Percentiles rank a stretch among this genome's conserved stretches.
Conservation (phyloP, 2,113 vertebrate genomes). For the Aepyceros melampus region DNA sequence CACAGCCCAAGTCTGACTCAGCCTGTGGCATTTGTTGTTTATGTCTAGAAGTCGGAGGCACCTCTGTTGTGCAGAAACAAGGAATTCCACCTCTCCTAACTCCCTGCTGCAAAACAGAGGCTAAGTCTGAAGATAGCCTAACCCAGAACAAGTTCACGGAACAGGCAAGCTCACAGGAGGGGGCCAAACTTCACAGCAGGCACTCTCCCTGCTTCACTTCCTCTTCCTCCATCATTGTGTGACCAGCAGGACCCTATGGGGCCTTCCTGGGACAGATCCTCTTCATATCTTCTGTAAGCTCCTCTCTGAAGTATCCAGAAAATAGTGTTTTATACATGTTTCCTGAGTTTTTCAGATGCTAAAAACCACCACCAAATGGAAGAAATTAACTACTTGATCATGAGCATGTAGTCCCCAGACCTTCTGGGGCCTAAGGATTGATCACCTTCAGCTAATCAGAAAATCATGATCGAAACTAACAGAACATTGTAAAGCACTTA, state of each 20-base stretch:
- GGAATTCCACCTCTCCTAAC: background rate
- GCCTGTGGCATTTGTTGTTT: constrained; percentile 21
- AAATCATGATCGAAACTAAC: background rate
- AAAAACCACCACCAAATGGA: background rate
- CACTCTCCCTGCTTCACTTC: background rate
- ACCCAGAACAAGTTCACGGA: background rate
- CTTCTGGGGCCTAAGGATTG: background rate
- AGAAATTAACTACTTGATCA: background rate
- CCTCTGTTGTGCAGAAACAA: background rate
- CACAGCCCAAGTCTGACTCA: background rate
- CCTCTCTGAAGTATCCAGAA: background rate
- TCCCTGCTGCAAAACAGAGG: background rate
- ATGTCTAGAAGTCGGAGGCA: constrained; percentile 1
- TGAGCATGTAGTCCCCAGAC: background rate
- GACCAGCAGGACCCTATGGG: background rate
- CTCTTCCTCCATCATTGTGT: background rate
- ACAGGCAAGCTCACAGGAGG: background rate
- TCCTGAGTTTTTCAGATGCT: background rate
- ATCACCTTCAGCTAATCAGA: background rate
- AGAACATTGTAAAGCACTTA: background rate
- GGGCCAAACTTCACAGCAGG: background rate
- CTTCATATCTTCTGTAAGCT: background rate
- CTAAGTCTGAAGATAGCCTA: background rate
- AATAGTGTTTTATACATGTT: background rate
- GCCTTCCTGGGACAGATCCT: background rate